These are phyloP conservation scores for Uromys caudimaculatus DNA, from an alignment of 2,797 vertebrate genomes.

Conservation along the genomic window DNA sequence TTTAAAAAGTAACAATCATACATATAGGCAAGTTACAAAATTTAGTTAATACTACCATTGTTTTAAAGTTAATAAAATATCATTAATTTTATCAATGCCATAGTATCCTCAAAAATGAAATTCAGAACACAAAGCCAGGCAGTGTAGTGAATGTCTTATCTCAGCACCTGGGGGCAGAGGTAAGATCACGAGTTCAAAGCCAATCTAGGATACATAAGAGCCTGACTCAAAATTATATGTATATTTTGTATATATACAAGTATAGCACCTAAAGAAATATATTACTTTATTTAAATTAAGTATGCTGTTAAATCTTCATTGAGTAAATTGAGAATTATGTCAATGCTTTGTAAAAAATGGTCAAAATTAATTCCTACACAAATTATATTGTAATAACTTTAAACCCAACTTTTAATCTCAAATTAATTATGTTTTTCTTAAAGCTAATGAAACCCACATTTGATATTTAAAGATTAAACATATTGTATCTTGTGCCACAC, in stretches of 20 bases:
- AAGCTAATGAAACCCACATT: slow-evolving; percentile 27
- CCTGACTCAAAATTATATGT: slow-evolving; percentile 38
- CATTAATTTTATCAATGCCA: slow-evolving; percentile 29
- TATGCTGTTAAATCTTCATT: background rate
- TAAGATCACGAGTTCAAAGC: background rate
- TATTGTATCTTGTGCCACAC: background rate
- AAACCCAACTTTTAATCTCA: slow-evolving; percentile 31
- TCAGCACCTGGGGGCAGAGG: background rate
- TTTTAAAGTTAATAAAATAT: slow-evolving; percentile 33
- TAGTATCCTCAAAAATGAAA: slow-evolving; percentile 24
- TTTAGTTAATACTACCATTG: background rate
- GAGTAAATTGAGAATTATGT: slow-evolving; percentile 43
- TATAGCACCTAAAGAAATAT: background rate
- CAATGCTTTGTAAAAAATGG: background rate
- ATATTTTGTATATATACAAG: too few species aligned
- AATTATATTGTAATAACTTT: slow-evolving; percentile 21
- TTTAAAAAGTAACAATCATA: slow-evolving; percentile 26
- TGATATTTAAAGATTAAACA: background rate
- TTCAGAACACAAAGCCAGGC: background rate
- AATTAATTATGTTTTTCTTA: slow-evolving; percentile 20
- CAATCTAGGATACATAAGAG: too few species aligned
- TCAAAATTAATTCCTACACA: slow-evolving; percentile 24
- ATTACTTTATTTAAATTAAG: slow-evolving; percentile 43
- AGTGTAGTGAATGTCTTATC: background rate
- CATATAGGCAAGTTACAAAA: background rate